Evolutionary conservation across 2,797 vertebrate genomes (phyloP).

Genomic region (Poecile montanus): DNA sequence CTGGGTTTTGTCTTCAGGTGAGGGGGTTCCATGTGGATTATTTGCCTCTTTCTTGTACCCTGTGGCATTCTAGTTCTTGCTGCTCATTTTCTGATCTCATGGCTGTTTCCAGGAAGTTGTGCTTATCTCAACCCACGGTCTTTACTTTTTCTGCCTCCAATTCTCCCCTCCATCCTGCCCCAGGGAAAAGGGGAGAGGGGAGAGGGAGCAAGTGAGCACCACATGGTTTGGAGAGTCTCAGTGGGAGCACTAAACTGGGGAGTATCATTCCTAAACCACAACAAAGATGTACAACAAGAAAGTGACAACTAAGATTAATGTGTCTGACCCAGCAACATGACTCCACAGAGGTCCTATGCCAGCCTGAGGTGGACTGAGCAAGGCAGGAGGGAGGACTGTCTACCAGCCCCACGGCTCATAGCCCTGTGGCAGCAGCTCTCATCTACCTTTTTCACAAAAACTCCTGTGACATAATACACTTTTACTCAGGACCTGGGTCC

Average conservation of each 20-base stretch:
- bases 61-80: background rate
- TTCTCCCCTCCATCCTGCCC: background rate
- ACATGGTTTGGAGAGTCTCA: background rate
- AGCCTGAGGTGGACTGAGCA: accelerated
- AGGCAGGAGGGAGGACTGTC: background rate
- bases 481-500: background rate
- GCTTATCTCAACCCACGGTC: background rate
- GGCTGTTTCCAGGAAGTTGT: background rate
- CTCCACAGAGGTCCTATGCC: background rate
- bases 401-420: accelerated
- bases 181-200: background rate
- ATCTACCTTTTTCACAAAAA: background rate
- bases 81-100: background rate
- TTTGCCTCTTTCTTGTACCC: background rate
- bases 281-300: background rate
- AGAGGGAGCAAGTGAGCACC: accelerated
- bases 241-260: background rate
- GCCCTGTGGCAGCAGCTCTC: background rate
- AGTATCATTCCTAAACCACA: background rate
- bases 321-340: background rate
- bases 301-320: background rate
- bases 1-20: accelerated
- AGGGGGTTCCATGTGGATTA: accelerated
- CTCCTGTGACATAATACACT: background rate
- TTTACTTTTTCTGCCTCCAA: background rate